A percentile compares a stretch with the other conserved stretches of the same genome.
These are phyloP conservation scores for Drosophila kepulauana DNA, from an alignment of 1,140 invertebrate species.

Conservation along the genomic window DNA sequence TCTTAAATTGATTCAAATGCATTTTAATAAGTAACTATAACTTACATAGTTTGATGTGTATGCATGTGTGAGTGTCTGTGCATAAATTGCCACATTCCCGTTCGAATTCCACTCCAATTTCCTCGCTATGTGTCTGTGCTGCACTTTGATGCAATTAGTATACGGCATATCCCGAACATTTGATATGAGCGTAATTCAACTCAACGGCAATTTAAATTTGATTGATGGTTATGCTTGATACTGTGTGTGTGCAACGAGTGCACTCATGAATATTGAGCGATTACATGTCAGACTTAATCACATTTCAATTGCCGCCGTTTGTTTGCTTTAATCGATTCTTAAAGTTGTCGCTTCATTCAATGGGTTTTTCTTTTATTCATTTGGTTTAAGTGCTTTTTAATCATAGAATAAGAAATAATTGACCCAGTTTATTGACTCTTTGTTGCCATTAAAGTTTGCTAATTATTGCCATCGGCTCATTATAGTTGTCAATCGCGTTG, in stretches of 20 bases:
- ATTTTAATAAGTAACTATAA: no score
- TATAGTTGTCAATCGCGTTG: conserved; percentile 41
- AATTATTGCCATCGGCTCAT: conserved; percentile 39
- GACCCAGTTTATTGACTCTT: conserved; percentile 21
- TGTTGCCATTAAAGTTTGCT: conserved; percentile 33
- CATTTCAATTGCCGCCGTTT: conserved; percentile 29
- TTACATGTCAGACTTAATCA: conserved; percentile 47
- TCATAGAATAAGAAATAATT: not conserved
- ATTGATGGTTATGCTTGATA: conserved; percentile 44
- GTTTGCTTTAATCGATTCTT: conserved; percentile 28
- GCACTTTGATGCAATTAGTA: conserved; percentile 51
- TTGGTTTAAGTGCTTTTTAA: not conserved
- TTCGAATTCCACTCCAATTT: conserved; percentile 35
- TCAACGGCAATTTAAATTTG: conserved; percentile 51
- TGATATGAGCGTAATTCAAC: conserved; percentile 44
- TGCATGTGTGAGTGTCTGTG: not conserved
- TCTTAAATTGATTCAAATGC: not conserved
- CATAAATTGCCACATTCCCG: conserved; percentile 37
- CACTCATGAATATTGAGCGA: conserved; percentile 48
- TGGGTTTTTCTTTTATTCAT: not conserved
- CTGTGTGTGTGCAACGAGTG: conserved; percentile 8
- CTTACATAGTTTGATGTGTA: no score
- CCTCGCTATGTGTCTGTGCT: not conserved
- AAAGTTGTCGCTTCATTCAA: conserved; percentile 34
- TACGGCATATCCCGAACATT: conserved; percentile 30